Percentiles rank a stretch among this genome's conserved stretches.
phyloP scores from a whole-genome alignment of 2,113 vertebrate species.

The Spheniscus mendiculus region DNA sequence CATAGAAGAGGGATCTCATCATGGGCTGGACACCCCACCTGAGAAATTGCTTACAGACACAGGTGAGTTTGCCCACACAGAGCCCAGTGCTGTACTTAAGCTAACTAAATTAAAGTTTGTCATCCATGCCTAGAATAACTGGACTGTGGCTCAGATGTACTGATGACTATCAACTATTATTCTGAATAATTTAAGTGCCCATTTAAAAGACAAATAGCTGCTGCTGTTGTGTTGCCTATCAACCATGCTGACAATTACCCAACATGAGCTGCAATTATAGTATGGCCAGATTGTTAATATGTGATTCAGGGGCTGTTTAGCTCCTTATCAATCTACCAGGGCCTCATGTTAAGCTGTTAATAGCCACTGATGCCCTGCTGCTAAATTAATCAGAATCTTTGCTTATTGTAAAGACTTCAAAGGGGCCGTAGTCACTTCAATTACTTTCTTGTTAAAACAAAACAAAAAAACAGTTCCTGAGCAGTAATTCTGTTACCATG shows the following conservation, averaged over 20 bases:
- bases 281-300: slow-evolving; percentile 14
- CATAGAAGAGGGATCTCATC: not conserved
- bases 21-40: not conserved
- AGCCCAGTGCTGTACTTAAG: not conserved
- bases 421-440: not conserved
- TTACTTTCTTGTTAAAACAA: not conserved
- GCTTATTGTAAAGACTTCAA: slow-evolving; percentile 55
- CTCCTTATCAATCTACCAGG: slow-evolving; percentile 9
- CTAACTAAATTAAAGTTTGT: not conserved
- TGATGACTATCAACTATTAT: not conserved
- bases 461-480: not conserved
- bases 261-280: not conserved
- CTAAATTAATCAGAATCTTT: slow-evolving; percentile 62
- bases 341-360: slow-evolving; percentile 38
- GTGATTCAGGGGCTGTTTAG: slow-evolving; percentile 22
- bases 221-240: not conserved
- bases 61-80: not conserved
- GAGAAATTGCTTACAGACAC: not conserved
- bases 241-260: not conserved
- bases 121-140: not conserved
- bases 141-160: not conserved
- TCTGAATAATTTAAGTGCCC: slow-evolving; percentile 27
- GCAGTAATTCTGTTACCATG: not conserved
- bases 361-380: slow-evolving; percentile 25
- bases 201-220: slow-evolving; percentile 21